Evolutionary conservation across 2,797 vertebrate species (phyloP).

Genomic region (Siniperca scherzeri): DNA sequence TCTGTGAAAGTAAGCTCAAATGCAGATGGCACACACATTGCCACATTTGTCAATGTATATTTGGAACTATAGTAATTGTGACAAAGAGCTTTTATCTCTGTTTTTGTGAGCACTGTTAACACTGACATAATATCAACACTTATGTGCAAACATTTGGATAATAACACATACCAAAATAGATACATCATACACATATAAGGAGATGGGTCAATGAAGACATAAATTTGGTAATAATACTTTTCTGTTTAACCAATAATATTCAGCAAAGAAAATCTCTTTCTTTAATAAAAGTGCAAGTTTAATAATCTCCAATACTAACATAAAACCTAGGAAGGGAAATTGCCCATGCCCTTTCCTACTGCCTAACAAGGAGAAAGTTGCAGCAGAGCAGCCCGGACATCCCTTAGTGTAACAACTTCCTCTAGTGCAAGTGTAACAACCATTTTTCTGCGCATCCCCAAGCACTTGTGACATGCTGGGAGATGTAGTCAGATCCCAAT

Average conservation of each 20-base stretch:
- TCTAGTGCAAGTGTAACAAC: too few species aligned
- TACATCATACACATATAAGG: background rate
- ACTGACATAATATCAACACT: background rate
- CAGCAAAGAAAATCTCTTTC: background rate
- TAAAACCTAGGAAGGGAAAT: background rate
- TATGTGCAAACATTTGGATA: background rate
- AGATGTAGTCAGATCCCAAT: background rate
- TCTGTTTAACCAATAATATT: background rate
- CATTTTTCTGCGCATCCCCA: background rate
- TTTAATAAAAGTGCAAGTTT: background rate
- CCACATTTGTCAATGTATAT: conserved; percentile 18
- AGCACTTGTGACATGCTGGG: background rate
- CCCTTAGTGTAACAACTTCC: background rate
- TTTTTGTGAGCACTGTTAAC: background rate
- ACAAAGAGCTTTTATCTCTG: background rate
- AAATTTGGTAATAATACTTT: background rate
- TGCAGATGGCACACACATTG: conserved; percentile 11
- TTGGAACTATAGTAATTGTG: background rate
- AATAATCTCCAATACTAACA: background rate
- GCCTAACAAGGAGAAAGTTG: background rate
- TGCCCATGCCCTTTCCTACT: background rate
- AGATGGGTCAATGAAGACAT: background rate
- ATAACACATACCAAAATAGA: background rate
- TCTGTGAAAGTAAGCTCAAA: conserved; percentile 28
- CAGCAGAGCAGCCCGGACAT: background rate